Percentiles rank a stretch among this genome's conserved stretches.
Evolutionary conservation across 2,888 invertebrate genomes (phyloP).

Genomic region (Galerucella pusilla): DNA sequence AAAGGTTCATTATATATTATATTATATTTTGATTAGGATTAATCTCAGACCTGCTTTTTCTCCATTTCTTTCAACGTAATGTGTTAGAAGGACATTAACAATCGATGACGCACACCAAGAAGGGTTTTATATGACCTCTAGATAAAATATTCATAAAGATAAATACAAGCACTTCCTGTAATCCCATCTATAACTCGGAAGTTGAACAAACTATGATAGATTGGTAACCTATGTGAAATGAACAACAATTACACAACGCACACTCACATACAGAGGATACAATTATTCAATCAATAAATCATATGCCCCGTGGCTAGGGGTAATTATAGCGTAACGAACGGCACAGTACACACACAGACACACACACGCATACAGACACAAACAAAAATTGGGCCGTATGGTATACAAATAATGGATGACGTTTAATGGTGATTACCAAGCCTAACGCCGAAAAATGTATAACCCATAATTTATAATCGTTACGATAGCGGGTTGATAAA

Average conservation of each 20-base stretch:
- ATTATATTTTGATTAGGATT: no score
- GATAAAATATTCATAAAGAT: not conserved
- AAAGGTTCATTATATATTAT: no score
- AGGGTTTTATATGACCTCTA: no score
- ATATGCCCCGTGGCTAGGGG: constrained; percentile 15
- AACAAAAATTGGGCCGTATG: constrained; percentile 14
- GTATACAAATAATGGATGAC: constrained; percentile 26
- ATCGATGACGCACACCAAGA: no score
- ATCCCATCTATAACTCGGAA: not conserved
- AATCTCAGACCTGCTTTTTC: no score
- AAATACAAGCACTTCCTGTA: constrained; percentile 5
- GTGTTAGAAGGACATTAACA: no score
- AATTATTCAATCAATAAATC: constrained; percentile 30
- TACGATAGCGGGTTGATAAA: constrained; percentile 14
- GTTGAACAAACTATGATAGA: constrained; percentile 29
- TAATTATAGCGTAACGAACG: constrained; percentile 20
- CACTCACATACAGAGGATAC: constrained; percentile 10
- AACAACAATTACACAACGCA: constrained; percentile 21
- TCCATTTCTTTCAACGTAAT: no score
- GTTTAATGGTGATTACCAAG: constrained; percentile 23
- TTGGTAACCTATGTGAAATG: constrained; percentile 19
- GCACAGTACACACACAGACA: constrained; percentile 2
- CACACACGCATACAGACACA: not conserved
- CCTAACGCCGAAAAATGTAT: constrained; percentile 13
- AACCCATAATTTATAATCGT: constrained; percentile 16